Evolutionary conservation across 2,888 invertebrate species (phyloP).

Genomic region (Tinea pellionella): DNA sequence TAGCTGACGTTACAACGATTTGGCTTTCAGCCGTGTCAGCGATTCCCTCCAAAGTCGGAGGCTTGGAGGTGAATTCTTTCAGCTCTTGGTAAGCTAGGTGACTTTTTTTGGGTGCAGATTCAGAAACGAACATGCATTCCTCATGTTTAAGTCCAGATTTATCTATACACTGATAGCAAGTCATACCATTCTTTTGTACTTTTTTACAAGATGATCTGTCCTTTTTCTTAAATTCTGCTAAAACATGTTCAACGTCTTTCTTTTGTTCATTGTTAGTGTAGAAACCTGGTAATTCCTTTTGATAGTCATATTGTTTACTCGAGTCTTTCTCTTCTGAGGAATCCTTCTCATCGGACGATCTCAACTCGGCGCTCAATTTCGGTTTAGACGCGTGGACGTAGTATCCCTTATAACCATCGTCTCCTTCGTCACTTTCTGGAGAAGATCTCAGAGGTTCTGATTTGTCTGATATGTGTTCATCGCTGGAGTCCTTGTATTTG

Average conservation of each 20-base stretch:
- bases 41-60: conserved; percentile 38
- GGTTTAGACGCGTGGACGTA: conserved; percentile 50
- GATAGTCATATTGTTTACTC: conserved; percentile 49
- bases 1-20: conserved; percentile 47
- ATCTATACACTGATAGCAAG: conserved; percentile 79
- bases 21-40: conserved; percentile 51
- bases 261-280: conserved; percentile 68
- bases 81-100: conserved; percentile 76
- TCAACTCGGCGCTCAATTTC: conserved; percentile 45
- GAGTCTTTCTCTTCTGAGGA: conserved; percentile 41
- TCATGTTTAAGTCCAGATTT: conserved; percentile 78
- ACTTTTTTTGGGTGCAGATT: conserved; percentile 73
- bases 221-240: conserved; percentile 79
- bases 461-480: conserved; percentile 25
- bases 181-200: conserved; percentile 79
- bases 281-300: conserved; percentile 57
- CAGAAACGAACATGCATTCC: conserved; percentile 82
- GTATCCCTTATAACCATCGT: conserved; percentile 45
- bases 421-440: conserved; percentile 27
- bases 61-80: conserved; percentile 70
- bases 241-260: conserved; percentile 76
- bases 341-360: conserved; percentile 37
- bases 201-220: conserved; percentile 79
- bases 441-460: conserved; percentile 26
- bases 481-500: conserved; percentile 39